These are phyloP conservation scores for Ivindomyrus marchei DNA, from an alignment of 2,113 vertebrate species.

Conservation along the genomic window DNA sequence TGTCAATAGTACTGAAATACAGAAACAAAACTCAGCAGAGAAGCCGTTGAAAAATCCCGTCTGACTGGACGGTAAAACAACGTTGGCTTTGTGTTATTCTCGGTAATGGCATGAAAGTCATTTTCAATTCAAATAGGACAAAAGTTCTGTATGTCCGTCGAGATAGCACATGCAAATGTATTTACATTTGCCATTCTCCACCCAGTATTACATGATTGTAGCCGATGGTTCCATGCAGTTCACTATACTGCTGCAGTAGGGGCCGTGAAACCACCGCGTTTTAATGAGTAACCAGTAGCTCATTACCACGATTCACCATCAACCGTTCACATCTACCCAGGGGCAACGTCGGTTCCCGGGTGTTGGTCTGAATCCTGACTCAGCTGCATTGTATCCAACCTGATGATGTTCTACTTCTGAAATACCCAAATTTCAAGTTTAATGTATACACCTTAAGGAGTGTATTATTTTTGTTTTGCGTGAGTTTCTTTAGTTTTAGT, in stretches of 20 bases:
- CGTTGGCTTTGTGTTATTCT: not conserved
- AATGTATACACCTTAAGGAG: not conserved
- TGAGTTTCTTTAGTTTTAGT: not conserved
- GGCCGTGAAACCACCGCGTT: not conserved
- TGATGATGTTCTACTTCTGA: not conserved
- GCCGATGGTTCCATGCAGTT: not conserved
- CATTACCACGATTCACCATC: not conserved
- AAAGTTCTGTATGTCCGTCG: constrained; percentile 5
- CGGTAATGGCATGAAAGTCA: not conserved
- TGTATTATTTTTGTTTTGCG: not conserved
- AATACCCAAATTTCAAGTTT: not conserved
- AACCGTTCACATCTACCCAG: too few species aligned
- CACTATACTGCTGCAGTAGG: not conserved
- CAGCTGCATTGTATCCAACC: not conserved
- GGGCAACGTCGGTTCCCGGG: not conserved
- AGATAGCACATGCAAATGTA: constrained; percentile 32
- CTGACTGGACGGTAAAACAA: not conserved
- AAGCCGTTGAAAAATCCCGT: not conserved
- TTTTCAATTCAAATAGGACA: constrained; percentile 41
- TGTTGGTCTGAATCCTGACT: not conserved
- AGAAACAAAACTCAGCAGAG: not conserved
- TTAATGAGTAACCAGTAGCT: not conserved
- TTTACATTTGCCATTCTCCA: not conserved
- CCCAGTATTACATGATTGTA: not conserved
- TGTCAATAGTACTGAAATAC: constrained; percentile 20